phyloP scores from a whole-genome alignment of 2,888 invertebrate species.

The Leptogaster cylindrica region DNA sequence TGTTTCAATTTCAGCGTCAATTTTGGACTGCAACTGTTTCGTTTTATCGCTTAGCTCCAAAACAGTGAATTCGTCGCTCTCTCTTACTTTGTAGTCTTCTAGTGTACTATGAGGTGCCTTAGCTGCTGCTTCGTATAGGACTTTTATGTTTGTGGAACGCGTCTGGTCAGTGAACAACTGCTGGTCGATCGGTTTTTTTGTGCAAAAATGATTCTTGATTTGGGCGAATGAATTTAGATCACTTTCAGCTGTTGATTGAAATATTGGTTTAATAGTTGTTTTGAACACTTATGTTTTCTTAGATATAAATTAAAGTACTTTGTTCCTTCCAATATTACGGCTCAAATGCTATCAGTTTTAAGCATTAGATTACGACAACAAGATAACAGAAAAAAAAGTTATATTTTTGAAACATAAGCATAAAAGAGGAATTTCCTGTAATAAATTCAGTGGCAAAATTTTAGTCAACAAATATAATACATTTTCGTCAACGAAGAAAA shows the following conservation, averaged over 20 bases:
- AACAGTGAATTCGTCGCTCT: constrained; percentile 55
- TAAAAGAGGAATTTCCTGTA: too few relatives aligned
- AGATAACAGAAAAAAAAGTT: too few relatives aligned
- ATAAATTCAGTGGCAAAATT: too few relatives aligned
- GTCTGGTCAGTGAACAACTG: constrained; percentile 77
- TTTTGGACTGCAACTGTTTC: constrained; percentile 71
- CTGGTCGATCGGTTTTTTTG: constrained; percentile 72
- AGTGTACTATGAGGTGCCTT: constrained; percentile 62
- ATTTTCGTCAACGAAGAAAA: too few relatives aligned
- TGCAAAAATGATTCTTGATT: constrained; percentile 78
- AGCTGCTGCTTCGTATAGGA: constrained; percentile 80
- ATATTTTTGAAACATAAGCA: too few relatives aligned
- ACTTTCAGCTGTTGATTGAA: constrained; percentile 80
- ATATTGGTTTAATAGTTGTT: too few relatives aligned
- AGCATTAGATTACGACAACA: too few relatives aligned
- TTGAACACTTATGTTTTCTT: too few relatives aligned
- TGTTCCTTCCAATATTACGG: too few relatives aligned
- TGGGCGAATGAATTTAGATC: constrained; percentile 87
- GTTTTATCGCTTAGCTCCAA: constrained; percentile 58
- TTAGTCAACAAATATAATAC: too few relatives aligned
- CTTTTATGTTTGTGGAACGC: constrained; percentile 76
- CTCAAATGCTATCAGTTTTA: too few relatives aligned
- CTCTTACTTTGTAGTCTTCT: constrained; percentile 12
- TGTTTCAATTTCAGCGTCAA: constrained; percentile 86
- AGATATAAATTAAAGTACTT: too few relatives aligned